These are phyloP conservation scores for Parazoanthus darwini DNA, from an alignment of 92 coral and sea anemone genomes.

Conservation along the genomic window DNA sequence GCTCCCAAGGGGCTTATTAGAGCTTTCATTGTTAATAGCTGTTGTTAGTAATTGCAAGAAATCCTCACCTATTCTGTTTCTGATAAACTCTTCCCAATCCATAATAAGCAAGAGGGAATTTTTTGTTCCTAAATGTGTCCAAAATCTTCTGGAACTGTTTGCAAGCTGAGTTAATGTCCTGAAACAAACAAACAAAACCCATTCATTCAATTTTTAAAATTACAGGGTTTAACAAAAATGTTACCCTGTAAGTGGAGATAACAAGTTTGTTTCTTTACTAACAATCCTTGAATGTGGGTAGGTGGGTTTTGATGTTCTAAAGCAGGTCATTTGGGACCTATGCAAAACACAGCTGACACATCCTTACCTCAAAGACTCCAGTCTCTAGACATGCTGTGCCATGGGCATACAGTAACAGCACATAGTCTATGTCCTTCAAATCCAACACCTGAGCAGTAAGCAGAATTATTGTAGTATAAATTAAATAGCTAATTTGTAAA, in stretches of 20 bases:
- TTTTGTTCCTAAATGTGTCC: constrained; percentile 58
- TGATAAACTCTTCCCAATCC: constrained; percentile 86
- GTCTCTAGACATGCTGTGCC: constrained; percentile 89
- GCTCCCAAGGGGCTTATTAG: not conserved
- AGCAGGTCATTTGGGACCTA: no score
- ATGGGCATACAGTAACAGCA: constrained; percentile 81
- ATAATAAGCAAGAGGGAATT: constrained; percentile 87
- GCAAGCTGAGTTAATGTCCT: constrained; percentile 76
- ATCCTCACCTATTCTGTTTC: constrained; percentile 84
- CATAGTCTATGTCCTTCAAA: constrained; percentile 74
- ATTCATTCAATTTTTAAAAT: no score
- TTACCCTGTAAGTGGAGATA: no score
- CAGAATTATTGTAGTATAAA: not conserved
- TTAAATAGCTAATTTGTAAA: no score
- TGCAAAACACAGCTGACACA: not conserved
- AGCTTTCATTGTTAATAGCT: not conserved
- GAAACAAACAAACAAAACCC: constrained; percentile 1
- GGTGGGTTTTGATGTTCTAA: no score
- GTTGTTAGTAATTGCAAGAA: not conserved
- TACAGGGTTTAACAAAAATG: no score
- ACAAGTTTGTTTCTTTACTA: no score
- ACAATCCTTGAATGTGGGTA: not conserved
- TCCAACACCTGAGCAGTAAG: constrained; percentile 65
- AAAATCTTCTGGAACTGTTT: constrained; percentile 81
- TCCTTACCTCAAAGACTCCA: constrained; percentile 75